Percentiles rank a stretch among this genome's conserved stretches.
Evolutionary conservation across 2,113 vertebrate species (phyloP).

Genomic region (Hiodon alosoides): DNA sequence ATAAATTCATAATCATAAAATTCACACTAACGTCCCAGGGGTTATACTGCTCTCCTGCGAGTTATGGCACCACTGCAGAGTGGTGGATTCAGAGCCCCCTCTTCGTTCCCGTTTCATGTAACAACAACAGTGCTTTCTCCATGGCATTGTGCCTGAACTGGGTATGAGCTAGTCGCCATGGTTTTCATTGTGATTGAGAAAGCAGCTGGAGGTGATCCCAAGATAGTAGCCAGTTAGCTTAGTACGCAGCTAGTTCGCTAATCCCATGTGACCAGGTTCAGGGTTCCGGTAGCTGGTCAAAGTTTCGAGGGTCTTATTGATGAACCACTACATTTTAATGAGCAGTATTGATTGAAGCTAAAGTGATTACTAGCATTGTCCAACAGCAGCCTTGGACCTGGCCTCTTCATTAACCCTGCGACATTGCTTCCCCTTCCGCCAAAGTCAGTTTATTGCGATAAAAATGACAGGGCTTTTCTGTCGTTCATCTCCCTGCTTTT

Average conservation of each 20-base stretch:
- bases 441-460: background rate
- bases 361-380: conserved; percentile 29
- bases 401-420: background rate
- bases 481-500: background rate
- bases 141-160: too few relatives aligned
- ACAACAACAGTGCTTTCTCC: background rate
- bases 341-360: conserved; percentile 20
- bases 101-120: background rate
- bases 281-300: background rate
- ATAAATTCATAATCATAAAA: too few relatives aligned
- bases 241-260: background rate
- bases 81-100: background rate
- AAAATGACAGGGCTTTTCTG: background rate
- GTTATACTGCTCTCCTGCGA: too few relatives aligned
- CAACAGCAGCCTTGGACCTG: background rate
- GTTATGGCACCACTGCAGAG: too few relatives aligned
- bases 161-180: too few relatives aligned
- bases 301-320: conserved; percentile 10
- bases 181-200: too few relatives aligned
- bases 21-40: too few relatives aligned
- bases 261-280: background rate
- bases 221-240: too few relatives aligned
- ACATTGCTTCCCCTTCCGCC: background rate
- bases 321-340: conserved; percentile 25
- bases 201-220: too few relatives aligned